Percentiles rank a stretch among this genome's conserved stretches.
phyloP scores from a whole-genome alignment of 2,888 invertebrate genomes.

The Aspidiotus destructor region DNA sequence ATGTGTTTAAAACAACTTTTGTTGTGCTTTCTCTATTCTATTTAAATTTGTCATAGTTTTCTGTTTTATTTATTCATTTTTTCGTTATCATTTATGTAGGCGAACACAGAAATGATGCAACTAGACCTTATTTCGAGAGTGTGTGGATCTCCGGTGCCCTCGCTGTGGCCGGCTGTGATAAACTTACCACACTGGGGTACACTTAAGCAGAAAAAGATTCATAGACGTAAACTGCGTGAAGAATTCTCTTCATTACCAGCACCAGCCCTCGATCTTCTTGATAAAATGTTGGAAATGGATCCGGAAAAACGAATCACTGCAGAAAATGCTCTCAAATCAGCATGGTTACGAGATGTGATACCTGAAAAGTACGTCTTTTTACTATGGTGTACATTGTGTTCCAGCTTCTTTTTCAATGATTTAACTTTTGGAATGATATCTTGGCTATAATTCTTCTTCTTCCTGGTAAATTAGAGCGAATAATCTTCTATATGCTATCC shows the following conservation, averaged over 20 bases:
- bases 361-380: conserved; percentile 72
- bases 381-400: too few relatives aligned
- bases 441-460: too few relatives aligned
- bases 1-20: too few relatives aligned
- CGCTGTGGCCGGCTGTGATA: conserved; percentile 93
- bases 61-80: too few relatives aligned
- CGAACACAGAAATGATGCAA: conserved; percentile 84
- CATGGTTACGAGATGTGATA: conserved; percentile 85
- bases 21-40: too few relatives aligned
- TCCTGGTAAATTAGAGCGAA: too few relatives aligned
- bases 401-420: too few relatives aligned
- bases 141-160: conserved; percentile 93
- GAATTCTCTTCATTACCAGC: conserved; percentile 88
- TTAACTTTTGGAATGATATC: too few relatives aligned
- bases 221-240: conserved; percentile 79
- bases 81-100: conserved; percentile 51
- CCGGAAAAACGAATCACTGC: conserved; percentile 89
- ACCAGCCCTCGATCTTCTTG: conserved; percentile 78
- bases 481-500: too few relatives aligned
- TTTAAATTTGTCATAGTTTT: too few relatives aligned
- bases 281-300: conserved; percentile 92
- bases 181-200: conserved; percentile 85
- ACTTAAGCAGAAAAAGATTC: conserved; percentile 80
- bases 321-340: conserved; percentile 81
- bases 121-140: conserved; percentile 85